Percentiles rank a stretch among this genome's conserved stretches.
phyloP scores from a whole-genome alignment of 2,113 vertebrate genomes.

The Mobula hypostoma region DNA sequence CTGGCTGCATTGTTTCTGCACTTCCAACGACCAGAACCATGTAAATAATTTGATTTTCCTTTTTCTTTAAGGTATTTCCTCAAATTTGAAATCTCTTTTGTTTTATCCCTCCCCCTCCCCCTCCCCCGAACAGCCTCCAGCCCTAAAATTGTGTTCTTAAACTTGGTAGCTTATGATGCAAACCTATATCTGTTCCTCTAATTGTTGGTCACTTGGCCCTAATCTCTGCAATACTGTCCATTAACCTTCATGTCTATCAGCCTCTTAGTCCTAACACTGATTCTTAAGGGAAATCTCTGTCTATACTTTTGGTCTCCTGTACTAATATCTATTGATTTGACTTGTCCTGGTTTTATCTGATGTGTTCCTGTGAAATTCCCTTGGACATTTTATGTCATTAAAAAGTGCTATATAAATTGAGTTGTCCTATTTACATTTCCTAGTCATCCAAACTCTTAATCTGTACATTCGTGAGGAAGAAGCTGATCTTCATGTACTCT shows the following conservation, averaged over 20 bases:
- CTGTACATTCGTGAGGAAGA: background rate
- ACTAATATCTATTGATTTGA: background rate
- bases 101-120: background rate
- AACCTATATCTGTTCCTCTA: background rate
- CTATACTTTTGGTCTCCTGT: background rate
- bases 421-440: background rate
- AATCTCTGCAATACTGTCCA: background rate
- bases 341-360: background rate
- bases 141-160: background rate
- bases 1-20: background rate
- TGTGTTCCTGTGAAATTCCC: background rate
- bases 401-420: background rate
- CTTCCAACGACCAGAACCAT: background rate
- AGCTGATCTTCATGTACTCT: background rate
- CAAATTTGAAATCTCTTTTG: background rate
- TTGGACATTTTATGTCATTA: background rate
- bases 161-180: background rate
- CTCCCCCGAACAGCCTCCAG: background rate
- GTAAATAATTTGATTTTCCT: background rate
- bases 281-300: background rate
- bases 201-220: background rate
- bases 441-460: background rate
- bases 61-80: background rate
- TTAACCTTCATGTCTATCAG: background rate
- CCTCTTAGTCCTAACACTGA: background rate